These are phyloP conservation scores for Micronisus gabar DNA, from an alignment of 2,113 vertebrate species.

Conservation along the genomic window DNA sequence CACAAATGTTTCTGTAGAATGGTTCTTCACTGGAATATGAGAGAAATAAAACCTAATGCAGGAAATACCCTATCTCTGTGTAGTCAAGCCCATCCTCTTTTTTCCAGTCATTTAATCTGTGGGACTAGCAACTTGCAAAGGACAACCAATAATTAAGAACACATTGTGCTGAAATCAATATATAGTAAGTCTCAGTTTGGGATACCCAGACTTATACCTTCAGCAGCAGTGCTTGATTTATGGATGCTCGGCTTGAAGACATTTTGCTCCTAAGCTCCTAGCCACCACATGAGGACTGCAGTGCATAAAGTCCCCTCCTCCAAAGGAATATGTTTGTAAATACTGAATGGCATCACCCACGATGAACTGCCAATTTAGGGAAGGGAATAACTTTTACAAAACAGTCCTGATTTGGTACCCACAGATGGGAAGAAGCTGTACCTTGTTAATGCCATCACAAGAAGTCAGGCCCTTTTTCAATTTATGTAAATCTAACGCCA, in stretches of 20 bases:
- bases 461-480: background rate
- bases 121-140: background rate
- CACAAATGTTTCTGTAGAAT: background rate
- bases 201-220: background rate
- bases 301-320: background rate
- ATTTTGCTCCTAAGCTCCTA: background rate
- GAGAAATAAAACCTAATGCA: background rate
- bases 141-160: background rate
- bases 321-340: background rate
- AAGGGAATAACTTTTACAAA: background rate
- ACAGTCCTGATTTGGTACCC: background rate
- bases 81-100: background rate
- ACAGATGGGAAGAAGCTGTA: background rate
- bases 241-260: background rate
- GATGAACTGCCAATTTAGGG: background rate
- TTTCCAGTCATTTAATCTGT: background rate
- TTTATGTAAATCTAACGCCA: background rate
- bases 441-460: background rate
- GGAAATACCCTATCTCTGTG: background rate
- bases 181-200: background rate
- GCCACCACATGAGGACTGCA: background rate
- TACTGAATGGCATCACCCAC: background rate
- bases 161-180: background rate
- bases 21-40: background rate
- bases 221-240: background rate